These are phyloP conservation scores for Hypercompe scribonia DNA, from an alignment of 2,888 invertebrate genomes.

Conservation along the genomic window DNA sequence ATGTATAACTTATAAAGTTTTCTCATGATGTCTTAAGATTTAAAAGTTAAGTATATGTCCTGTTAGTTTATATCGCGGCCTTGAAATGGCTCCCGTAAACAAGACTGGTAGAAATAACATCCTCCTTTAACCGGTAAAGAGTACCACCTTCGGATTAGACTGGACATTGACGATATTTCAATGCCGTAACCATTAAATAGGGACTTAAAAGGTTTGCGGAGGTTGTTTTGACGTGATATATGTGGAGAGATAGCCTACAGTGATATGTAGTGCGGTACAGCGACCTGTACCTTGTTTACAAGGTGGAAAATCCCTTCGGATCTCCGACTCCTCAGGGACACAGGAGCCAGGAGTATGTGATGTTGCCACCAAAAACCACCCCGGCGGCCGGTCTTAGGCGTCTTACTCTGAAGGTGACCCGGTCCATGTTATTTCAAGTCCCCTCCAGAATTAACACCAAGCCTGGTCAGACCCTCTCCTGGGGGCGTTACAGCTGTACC, in stretches of 20 bases:
- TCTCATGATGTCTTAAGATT: not conserved
- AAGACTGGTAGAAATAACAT: not conserved
- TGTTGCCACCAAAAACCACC: too few species aligned
- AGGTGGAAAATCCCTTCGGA: too few species aligned
- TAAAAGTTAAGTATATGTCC: not conserved
- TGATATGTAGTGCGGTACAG: not conserved
- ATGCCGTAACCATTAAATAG: constrained; percentile 13
- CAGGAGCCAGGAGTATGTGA: too few species aligned
- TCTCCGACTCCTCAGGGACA: too few species aligned
- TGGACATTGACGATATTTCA: constrained; percentile 14
- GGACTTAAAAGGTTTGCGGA: constrained; percentile 15
- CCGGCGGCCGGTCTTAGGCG: too few species aligned
- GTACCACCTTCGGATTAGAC: not conserved
- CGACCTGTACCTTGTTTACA: too few species aligned
- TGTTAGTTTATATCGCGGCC: not conserved
- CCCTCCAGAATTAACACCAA: too few species aligned
- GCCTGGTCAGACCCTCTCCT: too few species aligned
- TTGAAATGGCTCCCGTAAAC: not conserved
- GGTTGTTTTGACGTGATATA: constrained; percentile 10
- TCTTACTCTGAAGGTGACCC: too few species aligned
- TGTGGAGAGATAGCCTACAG: not conserved
- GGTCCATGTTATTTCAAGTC: too few species aligned
- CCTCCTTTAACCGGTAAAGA: not conserved
- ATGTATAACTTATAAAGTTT: too few species aligned
- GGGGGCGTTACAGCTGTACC: too few species aligned